phyloP scores from a whole-genome alignment of 2,797 vertebrate species.

The Fundulus diaphanus region DNA sequence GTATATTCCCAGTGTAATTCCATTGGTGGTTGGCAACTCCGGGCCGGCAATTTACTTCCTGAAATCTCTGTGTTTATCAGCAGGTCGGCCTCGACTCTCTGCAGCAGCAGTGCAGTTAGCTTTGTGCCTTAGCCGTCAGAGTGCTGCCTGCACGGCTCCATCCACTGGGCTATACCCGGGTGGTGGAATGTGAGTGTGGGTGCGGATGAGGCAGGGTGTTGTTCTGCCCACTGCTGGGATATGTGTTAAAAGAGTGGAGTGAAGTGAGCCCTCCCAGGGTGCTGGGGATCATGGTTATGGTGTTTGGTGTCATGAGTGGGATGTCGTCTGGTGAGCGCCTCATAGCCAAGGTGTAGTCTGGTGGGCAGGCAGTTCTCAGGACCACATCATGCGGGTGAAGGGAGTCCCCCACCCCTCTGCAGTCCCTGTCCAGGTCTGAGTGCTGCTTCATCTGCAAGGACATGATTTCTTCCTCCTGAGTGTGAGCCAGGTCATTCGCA shows the following conservation, averaged over 20 bases:
- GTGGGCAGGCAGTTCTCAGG: constrained; percentile 97
- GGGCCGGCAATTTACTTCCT: constrained; percentile 56
- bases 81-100: constrained; percentile 52
- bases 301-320: constrained; percentile 99
- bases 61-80: constrained; percentile 53
- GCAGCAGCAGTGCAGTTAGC: constrained; percentile 40
- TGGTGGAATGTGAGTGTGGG: constrained; percentile 98
- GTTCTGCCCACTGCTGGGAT: constrained; percentile 94
- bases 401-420: constrained; percentile 82
- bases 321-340: constrained; percentile 98
- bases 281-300: constrained; percentile 99
- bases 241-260: constrained; percentile 96
- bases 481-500: constrained; percentile 93
- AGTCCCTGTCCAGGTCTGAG: constrained; percentile 97
- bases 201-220: constrained; percentile 96
- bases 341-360: constrained; percentile 99
- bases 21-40: constrained; percentile 57
- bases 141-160: constrained; percentile 46
- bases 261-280: constrained; percentile 95
- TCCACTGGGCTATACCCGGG: constrained; percentile 94
- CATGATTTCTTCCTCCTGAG: constrained; percentile 99
- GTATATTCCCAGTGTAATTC: constrained; percentile 65
- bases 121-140: constrained; percentile 48
- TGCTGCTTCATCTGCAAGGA: constrained; percentile 99
- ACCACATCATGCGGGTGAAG: constrained; percentile 97